These are phyloP conservation scores for Notarius lentiginosus DNA, from an alignment of 2,113 vertebrate genomes.

Conservation along the genomic window DNA sequence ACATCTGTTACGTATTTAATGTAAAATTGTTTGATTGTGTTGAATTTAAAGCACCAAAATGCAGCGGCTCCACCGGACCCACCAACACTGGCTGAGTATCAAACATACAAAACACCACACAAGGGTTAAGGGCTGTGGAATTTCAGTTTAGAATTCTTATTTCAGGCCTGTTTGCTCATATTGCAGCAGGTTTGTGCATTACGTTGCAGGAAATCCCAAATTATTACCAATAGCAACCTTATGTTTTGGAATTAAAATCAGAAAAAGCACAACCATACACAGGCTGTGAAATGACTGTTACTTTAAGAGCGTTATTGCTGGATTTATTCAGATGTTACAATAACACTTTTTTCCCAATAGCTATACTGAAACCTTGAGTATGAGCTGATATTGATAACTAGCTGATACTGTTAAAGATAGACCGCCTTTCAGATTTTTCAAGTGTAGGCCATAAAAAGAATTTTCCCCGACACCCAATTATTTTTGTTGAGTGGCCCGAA, in stretches of 20 bases:
- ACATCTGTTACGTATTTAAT: too few relatives aligned
- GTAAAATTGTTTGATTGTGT: too few relatives aligned
- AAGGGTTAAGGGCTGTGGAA: not conserved
- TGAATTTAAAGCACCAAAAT: too few relatives aligned
- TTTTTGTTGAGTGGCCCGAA: too few relatives aligned
- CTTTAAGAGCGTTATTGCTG: not conserved
- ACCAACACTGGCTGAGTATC: too few relatives aligned
- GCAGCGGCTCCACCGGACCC: too few relatives aligned
- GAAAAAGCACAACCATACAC: not conserved
- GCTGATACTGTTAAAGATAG: too few relatives aligned
- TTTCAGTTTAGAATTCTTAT: not conserved
- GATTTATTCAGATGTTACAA: not conserved
- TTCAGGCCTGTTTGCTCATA: not conserved
- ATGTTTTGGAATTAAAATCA: not conserved
- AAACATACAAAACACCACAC: too few relatives aligned
- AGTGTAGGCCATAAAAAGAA: too few relatives aligned
- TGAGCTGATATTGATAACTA: too few relatives aligned
- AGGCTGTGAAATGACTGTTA: not conserved
- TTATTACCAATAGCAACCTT: not conserved
- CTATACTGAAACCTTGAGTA: not conserved
- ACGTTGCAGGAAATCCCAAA: not conserved
- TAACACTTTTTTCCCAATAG: not conserved
- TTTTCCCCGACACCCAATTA: too few relatives aligned
- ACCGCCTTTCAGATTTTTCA: too few relatives aligned
- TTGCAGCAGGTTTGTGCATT: not conserved